These are phyloP conservation scores for Cetoscarus ocellatus DNA, from an alignment of 2,797 vertebrate genomes.

Conservation along the genomic window DNA sequence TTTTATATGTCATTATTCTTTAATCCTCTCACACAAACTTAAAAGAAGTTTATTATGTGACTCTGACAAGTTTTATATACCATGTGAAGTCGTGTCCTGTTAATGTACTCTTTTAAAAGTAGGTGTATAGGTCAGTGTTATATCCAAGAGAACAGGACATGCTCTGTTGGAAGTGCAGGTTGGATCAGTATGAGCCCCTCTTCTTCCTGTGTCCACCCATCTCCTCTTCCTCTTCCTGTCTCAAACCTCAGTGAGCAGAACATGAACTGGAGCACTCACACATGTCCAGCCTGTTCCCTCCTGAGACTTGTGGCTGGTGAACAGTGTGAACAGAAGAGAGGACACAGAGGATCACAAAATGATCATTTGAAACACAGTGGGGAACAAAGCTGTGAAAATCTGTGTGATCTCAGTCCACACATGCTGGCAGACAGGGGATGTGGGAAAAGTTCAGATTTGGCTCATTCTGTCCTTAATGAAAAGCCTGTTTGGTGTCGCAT, in stretches of 20 bases:
- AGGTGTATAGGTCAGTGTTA: slow-evolving; percentile 18
- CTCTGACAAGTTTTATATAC: neutral
- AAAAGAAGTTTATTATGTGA: neutral
- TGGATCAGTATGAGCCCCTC: slow-evolving; percentile 50
- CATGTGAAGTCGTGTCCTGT: neutral
- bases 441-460: slow-evolving; percentile 18
- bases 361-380: slow-evolving; percentile 28
- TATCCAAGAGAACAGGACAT: slow-evolving; percentile 40
- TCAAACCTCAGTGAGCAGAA: slow-evolving; percentile 41
- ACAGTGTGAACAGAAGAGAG: slow-evolving; percentile 57
- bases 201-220: slow-evolving; percentile 73
- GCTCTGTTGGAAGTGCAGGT: slow-evolving; percentile 43
- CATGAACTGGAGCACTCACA: neutral
- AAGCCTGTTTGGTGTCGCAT: neutral
- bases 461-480: slow-evolving; percentile 5
- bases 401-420: slow-evolving; percentile 21
- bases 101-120: neutral
- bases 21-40: neutral
- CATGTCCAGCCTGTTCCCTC: slow-evolving; percentile 35
- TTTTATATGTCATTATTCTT: no score
- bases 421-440: neutral
- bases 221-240: slow-evolving; percentile 71
- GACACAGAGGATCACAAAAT: slow-evolving; percentile 45
- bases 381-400: slow-evolving; percentile 2
- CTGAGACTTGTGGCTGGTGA: slow-evolving; percentile 54